Evolutionary conservation across 2,888 invertebrate species (phyloP).

Genomic region (Lutraria lutraria): DNA sequence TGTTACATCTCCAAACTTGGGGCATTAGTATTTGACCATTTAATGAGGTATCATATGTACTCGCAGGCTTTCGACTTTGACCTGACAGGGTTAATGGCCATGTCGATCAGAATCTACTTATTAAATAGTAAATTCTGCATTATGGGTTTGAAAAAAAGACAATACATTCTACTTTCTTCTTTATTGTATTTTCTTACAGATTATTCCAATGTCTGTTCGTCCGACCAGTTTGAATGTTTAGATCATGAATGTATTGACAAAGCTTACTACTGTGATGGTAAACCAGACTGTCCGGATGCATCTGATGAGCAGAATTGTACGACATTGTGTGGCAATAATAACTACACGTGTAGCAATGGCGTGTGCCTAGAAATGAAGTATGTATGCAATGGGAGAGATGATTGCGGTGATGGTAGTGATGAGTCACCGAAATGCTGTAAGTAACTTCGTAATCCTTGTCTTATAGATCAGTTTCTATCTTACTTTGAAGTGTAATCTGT

Average conservation of each 20-base stretch:
- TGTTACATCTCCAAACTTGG: too few relatives aligned
- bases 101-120: too few relatives aligned
- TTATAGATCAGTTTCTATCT: too few relatives aligned
- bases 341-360: slow-evolving; percentile 77
- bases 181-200: slow-evolving; percentile 27
- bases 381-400: slow-evolving; percentile 77
- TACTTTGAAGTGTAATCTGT: too few relatives aligned
- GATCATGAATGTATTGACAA: slow-evolving; percentile 91
- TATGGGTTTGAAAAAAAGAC: too few relatives aligned
- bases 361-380: slow-evolving; percentile 78
- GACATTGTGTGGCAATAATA: slow-evolving; percentile 64
- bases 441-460: slow-evolving; percentile 49
- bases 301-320: slow-evolving; percentile 81
- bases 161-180: too few relatives aligned
- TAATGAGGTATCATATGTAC: too few relatives aligned
- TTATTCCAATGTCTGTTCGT: slow-evolving; percentile 87
- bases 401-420: slow-evolving; percentile 82
- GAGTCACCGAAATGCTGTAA: slow-evolving; percentile 81
- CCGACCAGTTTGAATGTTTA: slow-evolving; percentile 90
- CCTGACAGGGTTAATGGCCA: too few relatives aligned
- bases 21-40: too few relatives aligned
- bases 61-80: too few relatives aligned
- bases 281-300: slow-evolving; percentile 79
- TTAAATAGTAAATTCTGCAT: too few relatives aligned
- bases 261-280: slow-evolving; percentile 91